phyloP scores from a whole-genome alignment of 2,888 invertebrate species.

The Stenodema calcarata region DNA sequence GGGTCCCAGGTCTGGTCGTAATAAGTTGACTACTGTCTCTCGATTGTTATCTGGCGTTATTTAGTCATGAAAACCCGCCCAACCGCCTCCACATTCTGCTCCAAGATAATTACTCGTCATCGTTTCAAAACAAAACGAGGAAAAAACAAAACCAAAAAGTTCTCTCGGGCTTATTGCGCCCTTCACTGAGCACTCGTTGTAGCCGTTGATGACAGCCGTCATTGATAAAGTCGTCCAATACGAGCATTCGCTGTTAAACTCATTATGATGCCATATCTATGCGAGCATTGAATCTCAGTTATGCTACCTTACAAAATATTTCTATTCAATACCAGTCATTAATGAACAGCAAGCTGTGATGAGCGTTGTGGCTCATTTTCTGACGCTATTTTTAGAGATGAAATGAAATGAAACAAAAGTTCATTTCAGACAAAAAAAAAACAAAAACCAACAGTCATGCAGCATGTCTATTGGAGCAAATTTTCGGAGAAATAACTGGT shows the following conservation, averaged over 20 bases:
- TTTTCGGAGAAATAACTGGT: too few species aligned
- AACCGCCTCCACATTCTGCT: not conserved
- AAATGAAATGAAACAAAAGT: too few species aligned
- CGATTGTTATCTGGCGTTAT: slow-evolving; percentile 28
- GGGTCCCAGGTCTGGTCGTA: not conserved
- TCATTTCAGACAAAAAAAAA: too few species aligned
- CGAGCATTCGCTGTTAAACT: too few species aligned
- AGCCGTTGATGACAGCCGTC: not conserved
- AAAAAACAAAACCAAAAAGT: too few species aligned
- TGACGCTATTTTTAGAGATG: too few species aligned
- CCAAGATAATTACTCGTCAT: slow-evolving; percentile 13
- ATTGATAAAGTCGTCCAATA: not conserved
- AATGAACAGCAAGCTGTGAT: too few species aligned
- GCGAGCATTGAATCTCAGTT: not conserved
- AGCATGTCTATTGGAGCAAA: too few species aligned
- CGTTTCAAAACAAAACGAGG: not conserved
- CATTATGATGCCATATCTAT: not conserved
- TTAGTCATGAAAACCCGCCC: slow-evolving; percentile 19
- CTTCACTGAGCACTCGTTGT: not conserved
- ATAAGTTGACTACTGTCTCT: slow-evolving; percentile 35
- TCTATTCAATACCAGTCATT: too few species aligned
- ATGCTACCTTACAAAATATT: not conserved
- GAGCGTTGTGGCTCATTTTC: too few species aligned
- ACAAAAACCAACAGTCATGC: too few species aligned
- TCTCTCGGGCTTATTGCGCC: not conserved